Percentiles rank a stretch among this genome's conserved stretches.
These are phyloP conservation scores for Pterois miles DNA, from an alignment of 2,797 vertebrate genomes.

Conservation along the genomic window DNA sequence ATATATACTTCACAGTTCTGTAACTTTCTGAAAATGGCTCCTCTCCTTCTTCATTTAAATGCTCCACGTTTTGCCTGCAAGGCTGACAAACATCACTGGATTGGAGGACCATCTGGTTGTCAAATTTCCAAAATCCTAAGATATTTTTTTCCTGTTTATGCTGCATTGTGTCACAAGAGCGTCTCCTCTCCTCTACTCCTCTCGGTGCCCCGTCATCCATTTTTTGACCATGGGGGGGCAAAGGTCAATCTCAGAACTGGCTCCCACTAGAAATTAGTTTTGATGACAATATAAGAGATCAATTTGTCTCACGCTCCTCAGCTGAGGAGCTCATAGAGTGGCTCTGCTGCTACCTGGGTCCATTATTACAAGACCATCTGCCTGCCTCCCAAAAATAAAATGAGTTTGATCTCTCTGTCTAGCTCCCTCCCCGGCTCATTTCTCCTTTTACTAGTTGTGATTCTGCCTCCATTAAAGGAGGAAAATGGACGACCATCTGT, in stretches of 20 bases:
- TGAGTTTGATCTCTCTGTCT: constrained; percentile 3
- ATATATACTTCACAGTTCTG: not conserved
- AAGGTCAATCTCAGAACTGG: not conserved
- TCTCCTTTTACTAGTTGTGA: constrained; percentile 13
- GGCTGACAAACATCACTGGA: not conserved
- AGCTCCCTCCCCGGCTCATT: not conserved
- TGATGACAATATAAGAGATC: constrained; percentile 25
- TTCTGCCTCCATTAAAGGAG: constrained; percentile 6
- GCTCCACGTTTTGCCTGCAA: not conserved
- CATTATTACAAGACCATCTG: constrained; percentile 39
- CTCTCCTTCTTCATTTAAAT: not conserved
- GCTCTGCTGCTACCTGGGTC: constrained; percentile 3
- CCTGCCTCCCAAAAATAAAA: constrained; percentile 14
- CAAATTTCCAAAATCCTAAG: not conserved
- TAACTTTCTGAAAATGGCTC: not conserved
- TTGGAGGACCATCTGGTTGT: not conserved
- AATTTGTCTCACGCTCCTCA: not conserved
- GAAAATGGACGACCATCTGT: not conserved
- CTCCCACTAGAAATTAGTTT: not conserved
- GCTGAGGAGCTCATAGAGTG: constrained; percentile 21
- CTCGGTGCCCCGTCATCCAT: not conserved
- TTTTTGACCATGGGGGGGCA: not conserved
- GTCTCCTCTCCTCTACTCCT: not conserved
- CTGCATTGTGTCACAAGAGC: not conserved
- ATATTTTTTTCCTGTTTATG: not conserved